Evolutionary conservation across 2,888 invertebrate genomes (phyloP).

Genomic region (Folsomia manolachei): DNA sequence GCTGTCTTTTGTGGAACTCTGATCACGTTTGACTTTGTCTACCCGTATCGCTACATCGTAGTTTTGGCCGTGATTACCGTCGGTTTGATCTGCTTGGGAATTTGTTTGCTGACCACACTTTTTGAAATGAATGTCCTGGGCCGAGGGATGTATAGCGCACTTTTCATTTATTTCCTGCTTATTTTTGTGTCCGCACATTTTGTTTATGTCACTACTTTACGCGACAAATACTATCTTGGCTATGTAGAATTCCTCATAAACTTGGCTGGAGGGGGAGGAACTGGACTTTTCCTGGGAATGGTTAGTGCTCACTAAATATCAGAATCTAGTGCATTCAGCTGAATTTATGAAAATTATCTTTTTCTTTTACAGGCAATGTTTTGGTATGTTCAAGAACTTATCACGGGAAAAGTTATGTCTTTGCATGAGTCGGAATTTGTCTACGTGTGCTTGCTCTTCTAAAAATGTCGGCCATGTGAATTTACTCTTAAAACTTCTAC

Average conservation of each 20-base stretch:
- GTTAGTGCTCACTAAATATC: conserved; percentile 6
- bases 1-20: conserved; percentile 28
- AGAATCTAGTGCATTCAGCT: too few relatives aligned
- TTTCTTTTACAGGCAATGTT: conserved; percentile 27
- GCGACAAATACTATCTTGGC: conserved; percentile 30
- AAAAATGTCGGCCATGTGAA: conserved; percentile 4
- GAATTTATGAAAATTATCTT: not conserved
- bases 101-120: conserved; percentile 32
- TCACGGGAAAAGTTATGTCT: conserved; percentile 34
- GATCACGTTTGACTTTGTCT: conserved; percentile 28
- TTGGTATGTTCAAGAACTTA: conserved; percentile 38
- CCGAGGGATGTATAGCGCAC: conserved; percentile 35
- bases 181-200: conserved; percentile 35
- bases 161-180: conserved; percentile 36
- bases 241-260: conserved; percentile 32
- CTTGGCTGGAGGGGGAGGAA: conserved; percentile 32
- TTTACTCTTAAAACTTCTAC: too few relatives aligned
- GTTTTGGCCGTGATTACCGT: conserved; percentile 31
- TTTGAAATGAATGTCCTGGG: conserved; percentile 39
- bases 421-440: conserved; percentile 34
- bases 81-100: conserved; percentile 37
- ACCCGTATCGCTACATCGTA: conserved; percentile 34
- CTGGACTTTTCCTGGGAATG: conserved; percentile 36
- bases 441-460: conserved; percentile 28
- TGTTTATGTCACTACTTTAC: conserved; percentile 30